These are phyloP conservation scores for Agrochola litura DNA, from an alignment of 2,888 invertebrate species.

Conservation along the genomic window DNA sequence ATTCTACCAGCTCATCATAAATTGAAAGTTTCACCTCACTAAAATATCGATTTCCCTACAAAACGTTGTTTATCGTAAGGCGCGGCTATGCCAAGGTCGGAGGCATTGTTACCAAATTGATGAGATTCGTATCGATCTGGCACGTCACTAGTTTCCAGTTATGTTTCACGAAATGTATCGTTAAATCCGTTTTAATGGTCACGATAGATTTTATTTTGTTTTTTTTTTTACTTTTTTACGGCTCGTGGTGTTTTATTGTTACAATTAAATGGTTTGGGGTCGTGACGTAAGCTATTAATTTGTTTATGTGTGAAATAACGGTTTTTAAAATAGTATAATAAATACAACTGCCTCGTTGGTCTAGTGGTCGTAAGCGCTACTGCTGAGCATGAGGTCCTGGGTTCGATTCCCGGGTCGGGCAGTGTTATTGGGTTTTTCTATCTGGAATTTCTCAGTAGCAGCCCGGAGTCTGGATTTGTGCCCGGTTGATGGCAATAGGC, in stretches of 20 bases:
- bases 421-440: too few relatives aligned
- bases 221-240: constrained; percentile 41
- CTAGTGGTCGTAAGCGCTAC: too few relatives aligned
- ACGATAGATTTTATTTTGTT: constrained; percentile 28
- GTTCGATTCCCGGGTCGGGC: too few relatives aligned
- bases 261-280: constrained; percentile 33
- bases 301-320: constrained; percentile 7
- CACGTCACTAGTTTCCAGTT: constrained; percentile 49
- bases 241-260: constrained; percentile 40
- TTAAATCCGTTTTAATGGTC: constrained; percentile 56
- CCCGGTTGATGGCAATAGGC: too few relatives aligned
- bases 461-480: too few relatives aligned
- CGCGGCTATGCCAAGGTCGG: constrained; percentile 65
- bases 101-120: constrained; percentile 60
- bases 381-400: too few relatives aligned
- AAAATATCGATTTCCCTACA: constrained; percentile 52
- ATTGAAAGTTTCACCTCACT: constrained; percentile 35
- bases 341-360: too few relatives aligned
- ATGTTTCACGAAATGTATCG: constrained; percentile 53
- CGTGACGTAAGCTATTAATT: constrained; percentile 9
- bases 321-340: neutral
- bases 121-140: constrained; percentile 58
- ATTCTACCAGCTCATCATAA: constrained; percentile 16
- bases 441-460: too few relatives aligned
- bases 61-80: constrained; percentile 55